Evolutionary conservation across 2,888 invertebrate species (phyloP).

Genomic region (Helobdella robusta): DNA sequence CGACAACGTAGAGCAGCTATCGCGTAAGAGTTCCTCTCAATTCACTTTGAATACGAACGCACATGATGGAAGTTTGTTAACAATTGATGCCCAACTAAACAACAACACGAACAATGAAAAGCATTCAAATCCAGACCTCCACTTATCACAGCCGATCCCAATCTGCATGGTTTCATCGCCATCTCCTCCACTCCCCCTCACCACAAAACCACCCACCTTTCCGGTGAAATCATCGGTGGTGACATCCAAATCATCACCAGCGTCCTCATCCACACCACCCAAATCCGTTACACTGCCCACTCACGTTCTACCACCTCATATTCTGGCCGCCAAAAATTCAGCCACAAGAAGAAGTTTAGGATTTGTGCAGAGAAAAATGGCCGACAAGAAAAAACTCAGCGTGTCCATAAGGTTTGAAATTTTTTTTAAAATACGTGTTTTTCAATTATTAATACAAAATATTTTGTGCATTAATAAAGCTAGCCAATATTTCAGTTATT

Average conservation of each 20-base stretch:
- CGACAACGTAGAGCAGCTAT: neutral
- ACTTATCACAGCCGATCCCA: too few species aligned
- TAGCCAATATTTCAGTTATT: too few species aligned
- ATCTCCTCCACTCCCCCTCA: neutral
- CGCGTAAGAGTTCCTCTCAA: too few species aligned
- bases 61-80: conserved; percentile 8
- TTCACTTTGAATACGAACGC: neutral
- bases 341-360: neutral
- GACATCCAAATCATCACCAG: conserved; percentile 1
- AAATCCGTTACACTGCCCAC: neutral
- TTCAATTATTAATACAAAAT: neutral
- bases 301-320: neutral
- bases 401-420: conserved; percentile 17
- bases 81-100: too few species aligned
- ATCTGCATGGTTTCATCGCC: conserved; percentile 14
- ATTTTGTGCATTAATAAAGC: neutral
- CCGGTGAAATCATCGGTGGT: neutral
- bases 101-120: too few species aligned
- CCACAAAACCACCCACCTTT: neutral
- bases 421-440: neutral
- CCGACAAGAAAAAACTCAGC: conserved; percentile 18
- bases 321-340: neutral
- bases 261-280: neutral
- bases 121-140: too few species aligned
- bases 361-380: conserved; percentile 16